Percentiles rank a stretch among this genome's conserved stretches.
Conservation (phyloP, 2,888 invertebrate species). For the Arctia plantaginis region DNA sequence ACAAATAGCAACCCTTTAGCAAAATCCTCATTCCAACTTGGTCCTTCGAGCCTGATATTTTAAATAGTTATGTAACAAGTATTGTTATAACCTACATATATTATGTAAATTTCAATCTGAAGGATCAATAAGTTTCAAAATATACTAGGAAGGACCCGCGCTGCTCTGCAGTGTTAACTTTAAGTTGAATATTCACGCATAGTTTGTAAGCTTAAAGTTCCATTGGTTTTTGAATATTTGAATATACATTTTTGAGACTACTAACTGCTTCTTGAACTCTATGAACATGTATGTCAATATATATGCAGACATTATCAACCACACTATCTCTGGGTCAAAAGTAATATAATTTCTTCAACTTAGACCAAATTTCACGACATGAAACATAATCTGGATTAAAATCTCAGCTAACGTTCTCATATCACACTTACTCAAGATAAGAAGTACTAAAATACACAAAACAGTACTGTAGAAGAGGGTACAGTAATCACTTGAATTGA, state of each 20-base stretch:
- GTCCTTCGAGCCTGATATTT: too few species aligned
- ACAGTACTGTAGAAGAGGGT: slow-evolving; percentile 49
- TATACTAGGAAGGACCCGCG: neutral
- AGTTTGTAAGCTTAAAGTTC: neutral
- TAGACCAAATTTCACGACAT: neutral
- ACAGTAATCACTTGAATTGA: slow-evolving; percentile 72
- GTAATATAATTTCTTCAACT: neutral
- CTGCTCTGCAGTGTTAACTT: neutral
- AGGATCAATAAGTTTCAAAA: neutral
- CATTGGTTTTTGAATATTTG: neutral
- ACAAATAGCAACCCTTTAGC: too few species aligned
- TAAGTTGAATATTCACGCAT: neutral
- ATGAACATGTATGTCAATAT: too few species aligned
- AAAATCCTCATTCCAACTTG: too few species aligned
- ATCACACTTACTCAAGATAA: slow-evolving; percentile 31
- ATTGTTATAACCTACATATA: neutral
- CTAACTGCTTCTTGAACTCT: neutral
- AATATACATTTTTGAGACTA: neutral
- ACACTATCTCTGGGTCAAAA: neutral
- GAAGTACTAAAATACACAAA: slow-evolving; percentile 43
- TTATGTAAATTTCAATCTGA: neutral
- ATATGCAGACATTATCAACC: neutral
- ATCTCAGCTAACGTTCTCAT: slow-evolving; percentile 6
- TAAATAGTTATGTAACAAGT: neutral
- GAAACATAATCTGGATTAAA: slow-evolving; percentile 1